Evolutionary conservation across 2,113 vertebrate species (phyloP).

Genomic region (Accipiter virgatus): DNA sequence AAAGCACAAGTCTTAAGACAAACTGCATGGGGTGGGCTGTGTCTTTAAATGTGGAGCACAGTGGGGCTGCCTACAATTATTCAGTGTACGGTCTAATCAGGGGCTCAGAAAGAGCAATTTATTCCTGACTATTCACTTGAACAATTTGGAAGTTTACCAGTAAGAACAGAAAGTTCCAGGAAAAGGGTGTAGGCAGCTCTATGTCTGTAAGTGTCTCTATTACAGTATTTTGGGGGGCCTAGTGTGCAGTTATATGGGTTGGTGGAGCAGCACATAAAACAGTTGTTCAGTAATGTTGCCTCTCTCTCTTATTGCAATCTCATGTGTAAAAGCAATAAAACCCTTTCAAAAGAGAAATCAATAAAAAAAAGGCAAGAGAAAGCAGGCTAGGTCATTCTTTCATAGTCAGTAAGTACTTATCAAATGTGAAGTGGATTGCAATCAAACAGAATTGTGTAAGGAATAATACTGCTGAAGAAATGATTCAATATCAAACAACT

Average conservation of each 20-base stretch:
- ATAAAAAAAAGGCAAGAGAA: conserved; percentile 24
- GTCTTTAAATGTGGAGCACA: neutral
- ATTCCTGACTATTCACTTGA: conserved; percentile 33
- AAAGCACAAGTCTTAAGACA: neutral
- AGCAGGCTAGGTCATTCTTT: neutral
- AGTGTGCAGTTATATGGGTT: neutral
- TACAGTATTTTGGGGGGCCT: neutral
- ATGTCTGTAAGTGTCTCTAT: neutral
- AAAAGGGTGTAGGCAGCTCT: conserved; percentile 22
- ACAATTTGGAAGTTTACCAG: conserved; percentile 38
- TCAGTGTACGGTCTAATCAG: neutral
- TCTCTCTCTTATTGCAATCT: neutral
- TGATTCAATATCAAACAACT: conserved; percentile 32
- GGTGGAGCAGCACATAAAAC: conserved; percentile 17
- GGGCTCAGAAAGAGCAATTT: conserved; percentile 29
- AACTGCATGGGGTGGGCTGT: neutral
- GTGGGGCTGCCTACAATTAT: neutral
- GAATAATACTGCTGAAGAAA: conserved; percentile 35
- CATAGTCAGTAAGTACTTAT: conserved; percentile 18
- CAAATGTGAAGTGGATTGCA: conserved; percentile 45
- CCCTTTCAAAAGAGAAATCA: conserved; percentile 11
- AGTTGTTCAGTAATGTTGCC: conserved; percentile 10
- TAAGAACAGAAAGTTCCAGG: conserved; percentile 19
- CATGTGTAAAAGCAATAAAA: conserved; percentile 10
- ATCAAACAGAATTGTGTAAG: conserved; percentile 39